Evolutionary conservation across 2,797 vertebrate genomes (phyloP), one percentile per base, ranked within the genome.

Genomic region (Artibeus lituratus): DNA sequence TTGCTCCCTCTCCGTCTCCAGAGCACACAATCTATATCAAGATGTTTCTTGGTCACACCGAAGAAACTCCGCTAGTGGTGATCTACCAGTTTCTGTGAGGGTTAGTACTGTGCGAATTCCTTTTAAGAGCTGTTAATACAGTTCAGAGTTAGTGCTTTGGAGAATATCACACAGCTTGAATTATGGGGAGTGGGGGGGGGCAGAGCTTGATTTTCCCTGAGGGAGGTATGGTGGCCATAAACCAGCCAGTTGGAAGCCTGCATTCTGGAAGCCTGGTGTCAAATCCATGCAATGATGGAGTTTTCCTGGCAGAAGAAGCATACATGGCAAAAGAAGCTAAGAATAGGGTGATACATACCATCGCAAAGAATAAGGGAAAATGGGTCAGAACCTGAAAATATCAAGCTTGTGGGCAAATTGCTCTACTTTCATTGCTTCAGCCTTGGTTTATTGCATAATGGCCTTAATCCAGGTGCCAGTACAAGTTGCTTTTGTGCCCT

Each of bases 291-390:
- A 4, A 62, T 73, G 78, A 78, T 55, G 10, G 65, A 94, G 86
- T 86, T 94, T 97, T 91, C 74, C 42, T 35, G 67, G 67, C 57
- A 55, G 74, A 89, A 70, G 78, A 35, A 81, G 57, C 49, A 73
- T 82, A 35, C 10, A 51, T 22, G 44, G 32, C 22, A 47, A 51
- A 22, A 82, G 67, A 82, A 65, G 29, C 35, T 77, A 62, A 76
- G 39, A 70, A 49, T 42, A 84, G 59, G 69, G 70, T 53, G 39
- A 65, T 67, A 26, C 26, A 67, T 67, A 32, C 26, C 21, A 29
- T 72, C 57, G 49, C 65, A 42, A 90, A 57, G 59, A 70, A 76
- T 39, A 82, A 77, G 47, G 39, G 42, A 87, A 35, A 51, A 5
- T 11, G 37, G 55, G 29, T 44, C 53, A 73, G 47, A 80, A 44